Percentiles rank a stretch among this genome's conserved stretches.
These are phyloP conservation scores for Poecilia velifera DNA, from an alignment of 2,797 vertebrate species.

Conservation along the genomic window DNA sequence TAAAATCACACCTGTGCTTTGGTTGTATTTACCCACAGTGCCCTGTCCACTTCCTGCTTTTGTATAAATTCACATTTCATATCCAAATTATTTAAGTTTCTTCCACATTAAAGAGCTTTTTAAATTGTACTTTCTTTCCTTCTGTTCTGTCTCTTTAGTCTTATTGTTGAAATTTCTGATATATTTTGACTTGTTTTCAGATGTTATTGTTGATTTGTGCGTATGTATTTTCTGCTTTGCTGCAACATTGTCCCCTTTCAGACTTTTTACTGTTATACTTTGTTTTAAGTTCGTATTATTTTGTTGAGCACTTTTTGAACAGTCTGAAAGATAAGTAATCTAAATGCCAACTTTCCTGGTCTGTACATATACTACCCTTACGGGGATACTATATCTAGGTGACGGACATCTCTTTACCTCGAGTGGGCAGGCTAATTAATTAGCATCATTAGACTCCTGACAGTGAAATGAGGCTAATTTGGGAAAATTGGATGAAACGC, in stretches of 20 bases:
- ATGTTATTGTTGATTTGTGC: neutral
- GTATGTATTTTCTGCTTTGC: neutral
- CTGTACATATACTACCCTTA: conserved; percentile 54
- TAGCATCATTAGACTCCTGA: conserved; percentile 78
- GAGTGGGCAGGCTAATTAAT: conserved; percentile 79
- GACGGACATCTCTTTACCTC: conserved; percentile 63
- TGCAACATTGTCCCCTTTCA: neutral
- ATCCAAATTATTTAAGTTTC: no score
- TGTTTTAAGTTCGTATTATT: neutral
- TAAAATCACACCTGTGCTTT: no score
- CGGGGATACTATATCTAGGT: conserved; percentile 39
- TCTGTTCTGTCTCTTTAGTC: neutral
- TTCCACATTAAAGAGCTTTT: no score
- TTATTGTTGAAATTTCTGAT: neutral
- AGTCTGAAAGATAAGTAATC: neutral
- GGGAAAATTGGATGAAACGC: conserved; percentile 75
- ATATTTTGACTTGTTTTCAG: neutral
- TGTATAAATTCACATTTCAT: no score
- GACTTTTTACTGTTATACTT: neutral
- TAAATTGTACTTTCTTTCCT: no score
- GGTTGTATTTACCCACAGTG: no score
- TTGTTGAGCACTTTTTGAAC: neutral
- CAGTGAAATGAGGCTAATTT: conserved; percentile 82
- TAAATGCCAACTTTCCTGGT: conserved; percentile 38
- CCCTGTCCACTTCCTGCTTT: no score